Conservation (phyloP, 2,888 invertebrate species). For the Cryptophagus acutangulus region DNA sequence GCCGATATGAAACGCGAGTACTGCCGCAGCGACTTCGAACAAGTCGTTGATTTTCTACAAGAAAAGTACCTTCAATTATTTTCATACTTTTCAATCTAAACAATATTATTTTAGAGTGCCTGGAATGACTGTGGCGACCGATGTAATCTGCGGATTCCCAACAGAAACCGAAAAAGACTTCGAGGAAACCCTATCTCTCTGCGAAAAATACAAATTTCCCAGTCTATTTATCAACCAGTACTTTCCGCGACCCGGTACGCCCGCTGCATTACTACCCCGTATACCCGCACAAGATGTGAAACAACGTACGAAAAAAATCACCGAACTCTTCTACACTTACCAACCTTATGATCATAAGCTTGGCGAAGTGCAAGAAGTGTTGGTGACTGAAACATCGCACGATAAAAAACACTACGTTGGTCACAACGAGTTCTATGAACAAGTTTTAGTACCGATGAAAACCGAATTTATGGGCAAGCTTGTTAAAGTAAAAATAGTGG, state of each 20-base stretch:
- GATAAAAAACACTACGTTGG: constrained; percentile 88
- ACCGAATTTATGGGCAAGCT: constrained; percentile 76
- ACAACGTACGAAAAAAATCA: constrained; percentile 78
- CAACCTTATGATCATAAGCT: constrained; percentile 71
- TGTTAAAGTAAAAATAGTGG: constrained; percentile 68
- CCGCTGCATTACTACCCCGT: constrained; percentile 83
- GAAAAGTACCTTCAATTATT: constrained; percentile 51
- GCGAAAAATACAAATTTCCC: constrained; percentile 83
- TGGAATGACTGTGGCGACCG: constrained; percentile 91
- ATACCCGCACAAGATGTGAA: constrained; percentile 86
- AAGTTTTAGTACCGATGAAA: constrained; percentile 78
- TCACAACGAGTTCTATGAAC: constrained; percentile 94
- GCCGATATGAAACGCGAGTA: constrained; percentile 97
- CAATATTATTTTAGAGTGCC: constrained; percentile 64
- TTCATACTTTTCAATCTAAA: constrained; percentile 7
- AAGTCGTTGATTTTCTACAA: constrained; percentile 78
- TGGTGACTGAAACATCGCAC: constrained; percentile 91
- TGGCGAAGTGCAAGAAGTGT: constrained; percentile 66
- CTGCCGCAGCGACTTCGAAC: constrained; percentile 79
- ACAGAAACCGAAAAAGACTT: constrained; percentile 91
- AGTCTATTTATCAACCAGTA: constrained; percentile 98
- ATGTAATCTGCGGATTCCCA: constrained; percentile 98
- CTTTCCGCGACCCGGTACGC: constrained; percentile 93
- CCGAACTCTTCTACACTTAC: constrained; percentile 86
- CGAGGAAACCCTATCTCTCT: constrained; percentile 77